Evolutionary conservation across 2,797 vertebrate genomes (phyloP).

Genomic region (Schizopygopsis pylzovi): DNA sequence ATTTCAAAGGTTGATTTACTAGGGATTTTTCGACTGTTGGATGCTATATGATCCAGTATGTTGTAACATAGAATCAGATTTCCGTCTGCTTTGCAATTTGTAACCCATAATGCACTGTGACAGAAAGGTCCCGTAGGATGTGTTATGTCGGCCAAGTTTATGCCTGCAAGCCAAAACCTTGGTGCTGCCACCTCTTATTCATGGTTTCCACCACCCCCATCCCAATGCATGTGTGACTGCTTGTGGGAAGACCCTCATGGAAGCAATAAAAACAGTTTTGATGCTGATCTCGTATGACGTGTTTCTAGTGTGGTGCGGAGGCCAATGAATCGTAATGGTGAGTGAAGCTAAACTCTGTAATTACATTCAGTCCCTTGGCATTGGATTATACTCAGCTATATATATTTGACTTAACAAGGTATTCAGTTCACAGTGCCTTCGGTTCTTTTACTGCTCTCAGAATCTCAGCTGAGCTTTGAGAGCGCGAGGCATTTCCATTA

Average conservation of each 20-base stretch:
- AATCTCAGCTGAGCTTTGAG: slow-evolving; percentile 53
- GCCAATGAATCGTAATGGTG: slow-evolving; percentile 27
- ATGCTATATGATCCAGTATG: slow-evolving; percentile 32
- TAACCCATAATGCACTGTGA: slow-evolving; percentile 44
- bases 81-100: slow-evolving; percentile 41
- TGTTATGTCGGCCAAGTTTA: slow-evolving; percentile 29
- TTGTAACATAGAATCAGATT: slow-evolving; percentile 44
- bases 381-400: slow-evolving; percentile 7
- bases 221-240: slow-evolving; percentile 29
- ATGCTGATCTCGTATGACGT: slow-evolving; percentile 37
- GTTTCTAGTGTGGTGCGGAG: slow-evolving; percentile 39
- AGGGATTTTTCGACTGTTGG: slow-evolving; percentile 2
- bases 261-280: slow-evolving; percentile 46
- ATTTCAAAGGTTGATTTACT: slow-evolving; percentile 8
- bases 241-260: slow-evolving; percentile 37
- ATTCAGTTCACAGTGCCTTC: slow-evolving; percentile 18
- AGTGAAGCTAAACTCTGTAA: slow-evolving; percentile 49
- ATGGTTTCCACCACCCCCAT: slow-evolving; percentile 26
- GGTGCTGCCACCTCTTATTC: slow-evolving; percentile 31
- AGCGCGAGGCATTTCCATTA: background rate
- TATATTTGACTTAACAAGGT: slow-evolving; percentile 37
- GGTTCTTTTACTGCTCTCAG: slow-evolving; percentile 63
- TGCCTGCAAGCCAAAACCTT: slow-evolving; percentile 31
- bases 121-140: slow-evolving; percentile 40
- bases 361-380: slow-evolving; percentile 43